phyloP scores from a whole-genome alignment of 2,113 vertebrate species.

The Otus sunia region DNA sequence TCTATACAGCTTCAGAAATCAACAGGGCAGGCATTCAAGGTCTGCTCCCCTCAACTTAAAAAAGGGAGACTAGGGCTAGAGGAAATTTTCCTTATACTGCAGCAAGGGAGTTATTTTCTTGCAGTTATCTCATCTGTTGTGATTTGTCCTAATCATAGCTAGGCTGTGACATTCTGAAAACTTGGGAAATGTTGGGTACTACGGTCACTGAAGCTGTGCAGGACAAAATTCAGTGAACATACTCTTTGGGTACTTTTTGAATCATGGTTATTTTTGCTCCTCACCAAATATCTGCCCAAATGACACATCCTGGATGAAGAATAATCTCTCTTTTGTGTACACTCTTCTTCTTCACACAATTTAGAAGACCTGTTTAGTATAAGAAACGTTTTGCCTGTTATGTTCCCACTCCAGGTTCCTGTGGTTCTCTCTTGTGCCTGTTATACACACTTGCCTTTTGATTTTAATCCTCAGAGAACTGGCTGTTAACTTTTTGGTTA shows the following conservation, averaged over 20 bases:
- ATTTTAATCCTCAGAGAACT: background rate
- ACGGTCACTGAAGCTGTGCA: background rate
- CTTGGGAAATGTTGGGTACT: accelerated
- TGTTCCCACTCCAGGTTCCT: background rate
- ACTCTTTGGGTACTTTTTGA: background rate
- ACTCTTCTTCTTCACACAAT: background rate
- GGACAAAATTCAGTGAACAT: background rate
- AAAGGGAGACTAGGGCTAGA: background rate
- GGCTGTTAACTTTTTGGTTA: background rate
- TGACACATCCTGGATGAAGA: background rate
- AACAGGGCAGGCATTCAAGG: background rate
- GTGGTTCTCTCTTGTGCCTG: background rate
- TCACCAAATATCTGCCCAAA: background rate
- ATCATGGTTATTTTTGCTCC: background rate
- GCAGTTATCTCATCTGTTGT: background rate
- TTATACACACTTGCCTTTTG: background rate
- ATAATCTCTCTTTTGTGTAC: background rate
- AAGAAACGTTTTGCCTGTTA: background rate
- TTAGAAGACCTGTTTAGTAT: background rate
- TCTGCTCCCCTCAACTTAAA: background rate
- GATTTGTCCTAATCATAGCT: background rate
- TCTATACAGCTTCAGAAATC: background rate
- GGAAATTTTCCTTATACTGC: background rate
- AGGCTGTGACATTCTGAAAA: background rate
- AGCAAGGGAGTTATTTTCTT: background rate